Evolutionary conservation across 2,888 invertebrate species (phyloP).

Genomic region (Alloplasta piceator): DNA sequence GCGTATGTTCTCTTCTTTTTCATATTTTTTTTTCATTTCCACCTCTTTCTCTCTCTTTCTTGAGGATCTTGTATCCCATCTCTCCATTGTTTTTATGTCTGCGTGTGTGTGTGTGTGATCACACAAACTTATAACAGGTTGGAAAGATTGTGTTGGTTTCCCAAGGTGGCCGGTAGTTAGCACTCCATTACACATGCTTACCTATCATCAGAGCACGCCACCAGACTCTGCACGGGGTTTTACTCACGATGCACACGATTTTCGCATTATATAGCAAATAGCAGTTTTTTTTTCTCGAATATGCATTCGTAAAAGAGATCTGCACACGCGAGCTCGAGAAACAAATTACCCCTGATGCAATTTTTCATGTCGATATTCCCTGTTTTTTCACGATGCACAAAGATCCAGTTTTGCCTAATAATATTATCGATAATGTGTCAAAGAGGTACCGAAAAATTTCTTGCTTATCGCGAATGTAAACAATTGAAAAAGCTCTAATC

Average conservation of each 20-base stretch:
- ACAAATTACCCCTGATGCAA: conserved; percentile 8
- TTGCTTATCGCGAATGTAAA: too few species aligned
- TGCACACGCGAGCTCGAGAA: background rate
- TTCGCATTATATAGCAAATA: conserved; percentile 7
- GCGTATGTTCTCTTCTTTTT: conserved; percentile 37
- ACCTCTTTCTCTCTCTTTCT: conserved; percentile 43
- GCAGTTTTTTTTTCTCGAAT: conserved; percentile 14
- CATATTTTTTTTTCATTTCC: conserved; percentile 36
- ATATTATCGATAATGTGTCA: conserved; percentile 25
- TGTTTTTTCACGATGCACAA: conserved; percentile 2
- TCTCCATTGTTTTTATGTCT: conserved; percentile 54
- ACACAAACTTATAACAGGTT: conserved; percentile 10
- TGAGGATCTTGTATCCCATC: conserved; percentile 39
- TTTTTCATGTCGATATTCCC: conserved; percentile 35
- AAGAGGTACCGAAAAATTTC: background rate
- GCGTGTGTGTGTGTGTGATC: conserved; percentile 5
- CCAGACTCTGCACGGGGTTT: conserved; percentile 70
- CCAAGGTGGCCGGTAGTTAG: conserved; percentile 80
- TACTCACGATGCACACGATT: conserved; percentile 66
- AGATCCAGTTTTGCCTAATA: background rate
- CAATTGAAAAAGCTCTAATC: too few species aligned
- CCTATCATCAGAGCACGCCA: conserved; percentile 80
- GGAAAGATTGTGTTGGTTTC: conserved; percentile 71
- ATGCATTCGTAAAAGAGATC: conserved; percentile 52
- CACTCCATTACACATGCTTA: conserved; percentile 82